Conservation (phyloP, 2,113 vertebrate genomes). For the Elephas maximus region DNA sequence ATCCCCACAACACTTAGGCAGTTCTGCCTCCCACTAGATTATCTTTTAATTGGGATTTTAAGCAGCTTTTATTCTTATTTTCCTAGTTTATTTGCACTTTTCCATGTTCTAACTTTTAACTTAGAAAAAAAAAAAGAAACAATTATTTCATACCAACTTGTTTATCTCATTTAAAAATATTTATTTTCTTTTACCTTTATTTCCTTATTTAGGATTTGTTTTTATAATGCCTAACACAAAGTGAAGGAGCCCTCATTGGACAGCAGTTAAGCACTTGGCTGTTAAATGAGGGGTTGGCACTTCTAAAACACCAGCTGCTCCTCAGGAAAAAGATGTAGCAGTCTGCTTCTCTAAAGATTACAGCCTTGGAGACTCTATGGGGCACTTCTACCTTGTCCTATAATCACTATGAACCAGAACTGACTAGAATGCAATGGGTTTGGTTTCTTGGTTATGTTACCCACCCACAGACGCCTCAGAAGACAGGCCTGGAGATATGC, state of each 20-base stretch:
- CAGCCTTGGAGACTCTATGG: neutral
- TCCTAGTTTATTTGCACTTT: neutral
- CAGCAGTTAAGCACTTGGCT: too few relatives aligned
- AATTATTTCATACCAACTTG: neutral
- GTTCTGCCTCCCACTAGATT: neutral
- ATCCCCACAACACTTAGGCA: neutral
- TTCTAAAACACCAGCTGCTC: too few relatives aligned
- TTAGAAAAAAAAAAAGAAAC: conserved; percentile 20
- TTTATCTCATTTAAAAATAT: neutral
- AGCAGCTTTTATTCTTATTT: conserved; percentile 18
- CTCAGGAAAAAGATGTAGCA: too few relatives aligned
- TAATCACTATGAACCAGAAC: too few relatives aligned
- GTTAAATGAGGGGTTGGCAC: too few relatives aligned
- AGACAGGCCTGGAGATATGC: too few relatives aligned
- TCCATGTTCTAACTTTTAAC: conserved; percentile 20
- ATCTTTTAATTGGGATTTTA: neutral
- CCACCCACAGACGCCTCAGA: neutral
- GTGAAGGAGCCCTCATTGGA: too few relatives aligned
- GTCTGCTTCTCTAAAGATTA: neutral
- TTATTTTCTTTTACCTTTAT: neutral
- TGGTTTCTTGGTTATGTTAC: neutral
- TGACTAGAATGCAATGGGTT: neutral
- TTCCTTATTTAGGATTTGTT: neutral
- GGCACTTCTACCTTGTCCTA: too few relatives aligned
- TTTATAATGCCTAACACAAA: neutral